Percentiles rank a stretch among this genome's conserved stretches.
Conservation (phyloP, 2,797 vertebrate species). For the Eidolon dupreanum region DNA sequence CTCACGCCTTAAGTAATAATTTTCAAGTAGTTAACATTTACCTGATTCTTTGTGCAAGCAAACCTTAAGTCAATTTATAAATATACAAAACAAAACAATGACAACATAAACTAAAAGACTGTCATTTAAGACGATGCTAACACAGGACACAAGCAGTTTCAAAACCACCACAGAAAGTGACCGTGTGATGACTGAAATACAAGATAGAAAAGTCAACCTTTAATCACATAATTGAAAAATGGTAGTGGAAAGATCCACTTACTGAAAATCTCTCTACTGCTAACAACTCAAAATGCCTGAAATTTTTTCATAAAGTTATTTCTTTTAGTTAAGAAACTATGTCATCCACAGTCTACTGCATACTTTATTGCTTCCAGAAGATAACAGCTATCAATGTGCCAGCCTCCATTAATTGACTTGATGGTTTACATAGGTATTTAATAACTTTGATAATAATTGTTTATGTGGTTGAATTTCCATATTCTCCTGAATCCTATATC, state of each 20-base stretch:
- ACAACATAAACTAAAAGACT: neutral
- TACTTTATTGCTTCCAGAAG: neutral
- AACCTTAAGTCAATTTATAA: neutral
- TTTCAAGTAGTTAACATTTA: neutral
- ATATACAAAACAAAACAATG: neutral
- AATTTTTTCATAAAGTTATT: neutral
- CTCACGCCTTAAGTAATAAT: neutral
- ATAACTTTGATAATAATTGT: neutral
- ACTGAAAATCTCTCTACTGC: neutral
- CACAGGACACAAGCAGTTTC: rapidly evolving
- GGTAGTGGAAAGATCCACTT: neutral
- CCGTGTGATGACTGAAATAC: neutral
- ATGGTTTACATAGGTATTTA: neutral
- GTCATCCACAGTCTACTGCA: neutral
- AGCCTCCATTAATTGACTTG: neutral
- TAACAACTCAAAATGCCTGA: neutral
- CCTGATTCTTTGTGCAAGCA: neutral
- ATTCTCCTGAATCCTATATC: neutral
- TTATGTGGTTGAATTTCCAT: neutral
- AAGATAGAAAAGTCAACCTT: neutral
- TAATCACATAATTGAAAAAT: neutral
- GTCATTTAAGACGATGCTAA: neutral
- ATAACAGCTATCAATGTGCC: neutral
- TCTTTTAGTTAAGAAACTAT: neutral
- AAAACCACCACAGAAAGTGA: neutral